Base-by-base conservation (phyloP, 1,140 invertebrate species). In the Anoplophora glabripennis region DNA sequence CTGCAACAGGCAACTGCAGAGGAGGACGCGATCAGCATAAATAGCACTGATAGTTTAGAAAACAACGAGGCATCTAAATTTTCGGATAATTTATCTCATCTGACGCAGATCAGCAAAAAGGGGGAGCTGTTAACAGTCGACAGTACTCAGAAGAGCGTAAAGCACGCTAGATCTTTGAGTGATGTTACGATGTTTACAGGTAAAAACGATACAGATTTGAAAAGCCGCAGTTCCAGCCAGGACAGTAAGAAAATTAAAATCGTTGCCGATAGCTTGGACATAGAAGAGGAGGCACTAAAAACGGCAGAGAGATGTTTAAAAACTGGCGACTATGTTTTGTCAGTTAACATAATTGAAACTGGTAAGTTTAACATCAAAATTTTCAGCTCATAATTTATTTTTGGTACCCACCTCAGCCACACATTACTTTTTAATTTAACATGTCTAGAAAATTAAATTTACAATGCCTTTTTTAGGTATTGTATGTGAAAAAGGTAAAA, bases 401-500 rank as follows among this genome's bases (percentile, higher is more conserved):
- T n/a, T n/a, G n/a, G n/a, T n/a, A n/a, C n/a, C n/a, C n/a, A n/a
- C n/a, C n/a, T n/a, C n/a, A n/a, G n/a, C n/a, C n/a, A n/a, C n/a
- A n/a, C n/a, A n/a, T n/a, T n/a, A n/a, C n/a, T n/a, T n/a, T n/a
- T n/a, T n/a, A n/a, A n/a, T n/a, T n/a, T n/a, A n/a, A n/a, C n/a
- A n/a, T n/a, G n/a, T n/a, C n/a, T n/a, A n/a, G n/a, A 28, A 28
- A 28, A 28, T 28, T 28, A 28, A 5, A 28, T 28, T 28, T 5
- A 28, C 5, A 28, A 28, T 28, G 46, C 41, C 46, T 47, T 64
- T 75, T 78, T 61, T 65, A 86, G 86, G 86, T 44, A 76, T 92
- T 37, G 85, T 89, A 8, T 86, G 84, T 69, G 89, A 92, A 63
- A 85, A 84, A 63, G 89, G 90, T 4, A 89, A 89, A 69, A 84